Conservation (phyloP, 2,888 invertebrate species). For the Agrotis puta region DNA sequence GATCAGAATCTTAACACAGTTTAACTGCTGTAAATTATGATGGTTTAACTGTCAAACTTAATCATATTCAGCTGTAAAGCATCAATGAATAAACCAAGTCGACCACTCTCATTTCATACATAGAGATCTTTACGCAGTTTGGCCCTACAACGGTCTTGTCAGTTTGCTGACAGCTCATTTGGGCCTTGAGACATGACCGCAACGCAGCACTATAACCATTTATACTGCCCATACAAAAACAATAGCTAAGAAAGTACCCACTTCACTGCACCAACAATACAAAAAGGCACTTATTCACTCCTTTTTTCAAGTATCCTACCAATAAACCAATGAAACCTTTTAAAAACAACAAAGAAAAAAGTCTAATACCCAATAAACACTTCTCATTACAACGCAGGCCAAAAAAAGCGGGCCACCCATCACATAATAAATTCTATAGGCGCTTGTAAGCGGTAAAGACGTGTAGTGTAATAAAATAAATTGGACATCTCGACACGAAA, state of each 20-base stretch:
- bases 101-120: too few species aligned
- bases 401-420: constrained; percentile 66
- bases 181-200: not conserved
- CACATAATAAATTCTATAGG: constrained; percentile 66
- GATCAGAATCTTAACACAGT: too few species aligned
- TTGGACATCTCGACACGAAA: constrained; percentile 64
- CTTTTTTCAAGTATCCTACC: constrained; percentile 4
- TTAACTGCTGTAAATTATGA: too few species aligned
- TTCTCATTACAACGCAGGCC: constrained; percentile 63
- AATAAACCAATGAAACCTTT: constrained; percentile 28
- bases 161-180: too few species aligned
- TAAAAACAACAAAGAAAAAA: constrained; percentile 34
- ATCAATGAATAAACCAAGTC: too few species aligned
- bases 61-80: too few species aligned
- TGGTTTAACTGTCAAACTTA: too few species aligned
- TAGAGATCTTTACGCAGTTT: too few species aligned
- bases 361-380: constrained; percentile 54
- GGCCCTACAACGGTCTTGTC: too few species aligned
- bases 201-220: not conserved
- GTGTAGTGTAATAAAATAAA: constrained; percentile 72
- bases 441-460: constrained; percentile 66
- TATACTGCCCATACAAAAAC: not conserved
- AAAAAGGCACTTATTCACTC: not conserved
- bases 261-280: not conserved
- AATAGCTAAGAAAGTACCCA: constrained; percentile 11